Conservation (phyloP, 64 coral and sea anemone genomes). For the Platygyra sinensis region DNA sequence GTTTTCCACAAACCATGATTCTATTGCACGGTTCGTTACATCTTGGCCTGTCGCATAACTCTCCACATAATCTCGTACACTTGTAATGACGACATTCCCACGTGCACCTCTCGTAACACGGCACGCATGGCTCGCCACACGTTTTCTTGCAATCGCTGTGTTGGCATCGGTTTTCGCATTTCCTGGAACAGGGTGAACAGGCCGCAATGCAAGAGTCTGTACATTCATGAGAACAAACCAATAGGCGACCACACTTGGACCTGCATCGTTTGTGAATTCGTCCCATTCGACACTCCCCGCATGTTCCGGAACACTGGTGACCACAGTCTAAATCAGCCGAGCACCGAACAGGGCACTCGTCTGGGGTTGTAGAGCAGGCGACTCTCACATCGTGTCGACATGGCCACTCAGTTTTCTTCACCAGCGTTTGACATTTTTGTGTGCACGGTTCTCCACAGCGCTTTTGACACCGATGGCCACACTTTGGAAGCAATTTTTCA, state of each 20-base stretch:
- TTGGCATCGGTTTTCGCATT: slow-evolving; percentile 43
- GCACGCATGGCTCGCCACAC: slow-evolving; percentile 55
- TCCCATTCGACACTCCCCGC: slow-evolving; percentile 59
- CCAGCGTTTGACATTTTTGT: not conserved
- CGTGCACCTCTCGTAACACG: slow-evolving; percentile 16
- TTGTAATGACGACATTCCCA: slow-evolving; percentile 61
- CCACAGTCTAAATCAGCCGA: not conserved
- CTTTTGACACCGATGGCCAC: not conserved
- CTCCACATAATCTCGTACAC: slow-evolving; percentile 43
- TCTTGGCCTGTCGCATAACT: slow-evolving; percentile 54
- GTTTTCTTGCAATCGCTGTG: slow-evolving; percentile 44
- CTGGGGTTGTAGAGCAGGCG: not conserved
- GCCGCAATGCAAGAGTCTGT: not conserved
- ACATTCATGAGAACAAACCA: slow-evolving; percentile 60
- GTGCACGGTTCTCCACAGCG: slow-evolving; percentile 2
- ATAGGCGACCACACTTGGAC: slow-evolving; percentile 14
- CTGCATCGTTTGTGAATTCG: slow-evolving; percentile 55
- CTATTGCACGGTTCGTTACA: slow-evolving; percentile 52
- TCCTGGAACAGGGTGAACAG: slow-evolving; percentile 44
- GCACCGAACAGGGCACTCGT: not conserved
- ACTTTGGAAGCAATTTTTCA: not conserved
- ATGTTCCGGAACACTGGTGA: slow-evolving; percentile 18
- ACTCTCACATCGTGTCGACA: not conserved
- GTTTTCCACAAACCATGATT: not conserved
- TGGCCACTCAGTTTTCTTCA: slow-evolving; percentile 16